phyloP scores from a whole-genome alignment of 2,888 invertebrate genomes.

The Villa cingulata region DNA sequence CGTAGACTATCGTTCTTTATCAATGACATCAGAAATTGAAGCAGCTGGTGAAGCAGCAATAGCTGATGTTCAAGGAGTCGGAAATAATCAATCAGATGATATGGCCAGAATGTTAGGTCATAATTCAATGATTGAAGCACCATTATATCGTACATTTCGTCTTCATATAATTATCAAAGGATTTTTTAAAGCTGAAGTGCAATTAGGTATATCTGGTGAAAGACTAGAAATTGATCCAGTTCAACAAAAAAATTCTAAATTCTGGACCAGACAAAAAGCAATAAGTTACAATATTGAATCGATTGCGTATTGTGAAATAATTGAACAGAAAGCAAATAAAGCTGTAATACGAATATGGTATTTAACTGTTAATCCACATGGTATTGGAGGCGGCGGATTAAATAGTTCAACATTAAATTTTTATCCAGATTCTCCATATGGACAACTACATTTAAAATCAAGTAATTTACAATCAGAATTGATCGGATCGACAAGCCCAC shows the following conservation, averaged over 20 bases:
- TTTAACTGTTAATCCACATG: slow-evolving; percentile 42
- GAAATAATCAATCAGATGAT: slow-evolving; percentile 35
- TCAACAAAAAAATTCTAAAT: slow-evolving; percentile 49
- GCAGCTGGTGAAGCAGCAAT: slow-evolving; percentile 26
- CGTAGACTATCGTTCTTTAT: slow-evolving; percentile 30
- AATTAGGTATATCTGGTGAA: slow-evolving; percentile 77
- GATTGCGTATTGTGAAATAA: slow-evolving; percentile 74
- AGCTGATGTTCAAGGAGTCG: slow-evolving; percentile 30
- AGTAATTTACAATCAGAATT: neutral
- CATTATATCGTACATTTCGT: slow-evolving; percentile 69
- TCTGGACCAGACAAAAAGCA: slow-evolving; percentile 59
- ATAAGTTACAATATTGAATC: slow-evolving; percentile 75
- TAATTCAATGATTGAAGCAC: slow-evolving; percentile 70
- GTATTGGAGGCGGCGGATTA: slow-evolving; percentile 11
- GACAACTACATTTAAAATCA: neutral
- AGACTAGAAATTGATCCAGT: slow-evolving; percentile 84
- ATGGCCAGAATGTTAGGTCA: slow-evolving; percentile 56
- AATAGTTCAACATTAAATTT: slow-evolving; percentile 11
- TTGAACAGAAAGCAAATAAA: slow-evolving; percentile 59
- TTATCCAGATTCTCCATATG: slow-evolving; percentile 10
- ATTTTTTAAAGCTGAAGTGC: slow-evolving; percentile 68
- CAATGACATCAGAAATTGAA: slow-evolving; percentile 37
- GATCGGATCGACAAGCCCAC: slow-evolving; percentile 26
- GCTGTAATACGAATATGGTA: slow-evolving; percentile 56
- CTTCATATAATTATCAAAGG: slow-evolving; percentile 69